These are phyloP conservation scores for Pecten maximus DNA, from an alignment of 2,888 invertebrate genomes.

Conservation along the genomic window DNA sequence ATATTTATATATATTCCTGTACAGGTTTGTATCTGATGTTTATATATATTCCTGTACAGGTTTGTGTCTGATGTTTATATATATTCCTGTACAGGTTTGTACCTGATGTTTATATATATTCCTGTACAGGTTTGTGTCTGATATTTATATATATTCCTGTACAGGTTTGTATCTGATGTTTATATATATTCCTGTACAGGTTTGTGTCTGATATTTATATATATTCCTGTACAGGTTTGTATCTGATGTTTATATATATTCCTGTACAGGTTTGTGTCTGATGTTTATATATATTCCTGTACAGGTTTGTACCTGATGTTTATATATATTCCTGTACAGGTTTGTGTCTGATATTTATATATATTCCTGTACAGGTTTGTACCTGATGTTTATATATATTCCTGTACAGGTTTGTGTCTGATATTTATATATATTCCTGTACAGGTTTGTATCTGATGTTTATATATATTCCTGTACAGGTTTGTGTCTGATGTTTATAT, in stretches of 20 bases:
- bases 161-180: conserved; percentile 63
- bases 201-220: conserved; percentile 58
- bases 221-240: conserved; percentile 56
- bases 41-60: conserved; percentile 55
- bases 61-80: conserved; percentile 58
- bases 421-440: conserved; percentile 28
- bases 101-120: conserved; percentile 53
- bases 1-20: conserved; percentile 28
- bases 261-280: conserved; percentile 60
- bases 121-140: conserved; percentile 60
- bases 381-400: conserved; percentile 53
- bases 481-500: conserved; percentile 58
- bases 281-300: conserved; percentile 28
- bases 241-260: conserved; percentile 53
- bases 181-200: conserved; percentile 55
- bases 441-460: conserved; percentile 63
- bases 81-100: conserved; percentile 56
- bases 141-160: conserved; percentile 28
- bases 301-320: conserved; percentile 63
- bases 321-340: conserved; percentile 55
- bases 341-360: conserved; percentile 58
- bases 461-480: conserved; percentile 55
- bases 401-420: conserved; percentile 60
- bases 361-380: conserved; percentile 56
- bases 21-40: conserved; percentile 63